These are phyloP conservation scores for Lithophane socia DNA, from an alignment of 2,888 invertebrate genomes.

Conservation along the genomic window DNA sequence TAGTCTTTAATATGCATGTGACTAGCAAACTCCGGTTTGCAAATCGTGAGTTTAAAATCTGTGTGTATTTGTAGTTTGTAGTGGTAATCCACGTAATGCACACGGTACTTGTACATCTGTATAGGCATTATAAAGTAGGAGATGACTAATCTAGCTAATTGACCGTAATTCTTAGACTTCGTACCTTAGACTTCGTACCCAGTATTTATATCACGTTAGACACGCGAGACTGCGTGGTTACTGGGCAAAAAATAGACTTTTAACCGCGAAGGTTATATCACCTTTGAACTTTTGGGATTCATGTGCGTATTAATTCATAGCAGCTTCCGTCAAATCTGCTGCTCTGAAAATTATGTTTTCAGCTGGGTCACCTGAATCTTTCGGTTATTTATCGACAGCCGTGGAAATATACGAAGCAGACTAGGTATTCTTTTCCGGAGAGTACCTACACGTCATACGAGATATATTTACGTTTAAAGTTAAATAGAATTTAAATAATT, in stretches of 20 bases:
- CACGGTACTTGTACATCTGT: background rate
- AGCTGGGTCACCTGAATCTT: constrained; percentile 29
- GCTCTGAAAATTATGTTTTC: constrained; percentile 33
- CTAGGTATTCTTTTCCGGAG: constrained; percentile 5
- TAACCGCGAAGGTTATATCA: background rate
- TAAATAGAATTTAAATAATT: background rate
- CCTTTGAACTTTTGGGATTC: too few species aligned
- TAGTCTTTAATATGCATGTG: constrained; percentile 60
- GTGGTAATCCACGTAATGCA: background rate
- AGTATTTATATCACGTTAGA: constrained; percentile 3
- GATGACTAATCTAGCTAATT: constrained; percentile 24
- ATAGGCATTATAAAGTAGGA: background rate
- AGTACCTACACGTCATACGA: background rate
- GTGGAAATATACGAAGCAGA: constrained; percentile 20
- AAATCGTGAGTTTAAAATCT: constrained; percentile 51
- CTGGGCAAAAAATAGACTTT: background rate
- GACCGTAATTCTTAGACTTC: constrained; percentile 27
- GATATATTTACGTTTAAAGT: constrained; percentile 7
- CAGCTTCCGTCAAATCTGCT: background rate
- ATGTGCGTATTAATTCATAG: background rate
- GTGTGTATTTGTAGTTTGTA: constrained; percentile 22
- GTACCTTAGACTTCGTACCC: constrained; percentile 20
- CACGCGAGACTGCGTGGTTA: constrained; percentile 15
- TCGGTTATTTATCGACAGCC: constrained; percentile 26
- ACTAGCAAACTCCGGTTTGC: constrained; percentile 33